These are phyloP conservation scores for Penaeus vannamei DNA, from an alignment of 1,140 invertebrate genomes.

Conservation along the genomic window DNA sequence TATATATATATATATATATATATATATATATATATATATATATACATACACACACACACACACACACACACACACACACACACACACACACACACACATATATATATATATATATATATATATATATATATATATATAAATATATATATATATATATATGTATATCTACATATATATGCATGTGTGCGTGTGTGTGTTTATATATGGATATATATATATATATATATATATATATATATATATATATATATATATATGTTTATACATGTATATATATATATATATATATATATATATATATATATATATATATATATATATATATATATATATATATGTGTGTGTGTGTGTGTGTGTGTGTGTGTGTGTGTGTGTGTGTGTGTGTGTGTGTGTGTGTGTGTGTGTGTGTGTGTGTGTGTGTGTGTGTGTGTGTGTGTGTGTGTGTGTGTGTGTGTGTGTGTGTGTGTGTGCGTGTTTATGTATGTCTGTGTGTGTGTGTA, in stretches of 20 bases:
- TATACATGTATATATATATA: conserved; percentile 18
- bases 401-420: no score
- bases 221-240: background rate
- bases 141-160: background rate
- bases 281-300: conserved; percentile 25
- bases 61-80: background rate
- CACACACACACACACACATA: background rate
- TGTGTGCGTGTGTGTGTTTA: background rate
- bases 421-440: no score
- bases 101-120: background rate
- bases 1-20: no score
- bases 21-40: no score
- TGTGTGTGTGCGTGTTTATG: no score
- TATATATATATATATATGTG: no score
- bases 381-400: no score
- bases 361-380: no score
- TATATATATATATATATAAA: background rate
- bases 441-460: no score
- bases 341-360: no score
- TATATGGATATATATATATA: background rate
- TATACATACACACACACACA: background rate
- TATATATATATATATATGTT: background rate
- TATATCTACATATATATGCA: background rate
- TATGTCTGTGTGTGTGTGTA: no score
- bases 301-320: conserved; percentile 17